phyloP scores from a whole-genome alignment of 2,797 vertebrate genomes.

The Synaphobranchus kaupii region DNA sequence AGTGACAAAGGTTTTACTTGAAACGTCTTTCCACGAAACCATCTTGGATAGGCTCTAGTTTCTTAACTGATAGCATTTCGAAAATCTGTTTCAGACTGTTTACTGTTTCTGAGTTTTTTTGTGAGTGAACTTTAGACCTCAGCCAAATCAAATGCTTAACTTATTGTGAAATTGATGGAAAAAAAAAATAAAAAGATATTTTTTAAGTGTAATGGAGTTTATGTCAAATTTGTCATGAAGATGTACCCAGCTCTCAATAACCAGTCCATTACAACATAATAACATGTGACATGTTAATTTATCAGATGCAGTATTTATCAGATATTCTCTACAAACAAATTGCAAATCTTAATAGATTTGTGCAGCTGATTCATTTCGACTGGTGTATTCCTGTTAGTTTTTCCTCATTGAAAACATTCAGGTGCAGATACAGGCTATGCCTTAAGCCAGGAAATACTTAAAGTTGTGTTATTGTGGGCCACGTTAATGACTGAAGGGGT shows the following conservation, averaged over 20 bases:
- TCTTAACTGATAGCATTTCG: conserved; percentile 49
- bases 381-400: neutral
- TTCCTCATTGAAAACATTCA: neutral
- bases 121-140: conserved; percentile 61
- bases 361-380: neutral
- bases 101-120: conserved; percentile 54
- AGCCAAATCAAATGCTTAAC: conserved; percentile 67
- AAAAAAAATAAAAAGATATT: conserved; percentile 55
- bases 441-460: too few relatives aligned
- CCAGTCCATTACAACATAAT: neutral
- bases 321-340: neutral
- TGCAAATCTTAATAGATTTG: neutral
- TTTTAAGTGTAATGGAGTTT: conserved; percentile 38
- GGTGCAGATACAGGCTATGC: neutral
- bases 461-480: too few relatives aligned
- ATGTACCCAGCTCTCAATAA: neutral
- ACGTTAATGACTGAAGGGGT: neutral
- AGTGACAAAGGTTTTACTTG: conserved; percentile 55
- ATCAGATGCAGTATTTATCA: neutral
- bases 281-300: neutral
- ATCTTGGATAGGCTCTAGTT: conserved; percentile 39
- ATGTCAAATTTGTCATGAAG: neutral
- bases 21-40: conserved; percentile 42
- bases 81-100: conserved; percentile 37
- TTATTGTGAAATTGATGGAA: conserved; percentile 69